Base-by-base conservation (phyloP, 2,797 vertebrate species). In the Rallus crepitans region DNA sequence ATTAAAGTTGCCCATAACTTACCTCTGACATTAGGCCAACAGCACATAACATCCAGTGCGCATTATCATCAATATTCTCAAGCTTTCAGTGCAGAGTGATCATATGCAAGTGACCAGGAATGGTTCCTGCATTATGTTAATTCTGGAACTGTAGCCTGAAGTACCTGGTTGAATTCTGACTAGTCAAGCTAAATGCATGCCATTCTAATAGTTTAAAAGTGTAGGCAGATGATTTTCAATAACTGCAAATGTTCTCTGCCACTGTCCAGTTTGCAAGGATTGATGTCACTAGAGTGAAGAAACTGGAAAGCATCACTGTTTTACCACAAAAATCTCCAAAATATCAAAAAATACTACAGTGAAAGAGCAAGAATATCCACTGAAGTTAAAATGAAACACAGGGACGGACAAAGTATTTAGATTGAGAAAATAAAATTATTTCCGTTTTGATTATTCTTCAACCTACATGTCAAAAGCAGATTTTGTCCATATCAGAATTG, bases 261-360 rank as follows among this genome's bases (percentile, higher is more conserved):
- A 53, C 21, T 33, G 12, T 37, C 55, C 24, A n/a, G 0, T 63
- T 70, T 40, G 15, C 3, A 1, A 81, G 13, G 18, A 75, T 2
- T 55, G 13, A 33, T 72, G 27, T 21, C 15, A 31, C 50, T 25
- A 13, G n/a, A 78, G 27, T 3, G 6, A 89, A 59, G 9, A 72
- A 24, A 48, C 13, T 53, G 4, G 1, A 77, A 73, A 55, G 12
- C 11, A 11, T 1, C 37, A 65, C 28, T 87, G 7, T 9, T 86
- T 7, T 63, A 8, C 40, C 13, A 14, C 5, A 77, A 65, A 27
- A 65, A 82, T 45, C 15, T 90, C 25, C 25, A 30, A 83, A 86
- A 66, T 39, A 9, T 20, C 42, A 40, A 89, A 64, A 93, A 53
- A 40, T 12, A 7, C 11, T 23, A 15, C 14, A 35, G 6, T 30